Evolutionary conservation across 1,140 invertebrate species (phyloP), one percentile per base, ranked within the genome.

Genomic region (Pentalonia nigronervosa): DNA sequence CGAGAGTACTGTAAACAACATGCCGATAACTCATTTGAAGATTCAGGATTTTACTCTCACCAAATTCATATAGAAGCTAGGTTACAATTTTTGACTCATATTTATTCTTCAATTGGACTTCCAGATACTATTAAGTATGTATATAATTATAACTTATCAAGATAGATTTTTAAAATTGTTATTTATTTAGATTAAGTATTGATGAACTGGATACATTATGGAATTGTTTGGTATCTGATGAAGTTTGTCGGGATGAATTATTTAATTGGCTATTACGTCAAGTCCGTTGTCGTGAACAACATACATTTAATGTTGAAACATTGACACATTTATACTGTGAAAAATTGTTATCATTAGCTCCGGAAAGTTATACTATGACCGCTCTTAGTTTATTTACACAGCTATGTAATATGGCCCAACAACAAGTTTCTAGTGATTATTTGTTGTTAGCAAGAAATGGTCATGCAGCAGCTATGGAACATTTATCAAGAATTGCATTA

Each of bases 221-320:
- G 98, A 96, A 97, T 94, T 99, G 98, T 95, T 95, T 99, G 50
- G 98, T 98, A 0, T 97, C 97, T 81, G 97, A 98, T 95, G 95
- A 96, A 0, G 97, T 98, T 93, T 98, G 97, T 94, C 97, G 97
- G 0, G 98, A 99, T 95, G 98, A 99, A 94, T 96, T 99, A 34
- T 98, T 99, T 94, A 98, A 97, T 94, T 99, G 98, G 98, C 95
- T 99, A 67, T 96, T 98, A 17, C 97, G 97, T 30, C 98, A 99
- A 95, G 97, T 98, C 0, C 98, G 98, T 95, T 97, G 97, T 2
- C 97, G 98, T n/a, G 98, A 99, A 90, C 97, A 98, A 94, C 98
- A 99, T 95, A 98, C 98, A 0, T 95, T 99, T 1, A 97, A 97
- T 7, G 96, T 98, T 93, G 98, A 98, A 93, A 97, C 98, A 0